Evolutionary conservation across 2,888 invertebrate species (phyloP).

Genomic region (Pollenia amentaria): DNA sequence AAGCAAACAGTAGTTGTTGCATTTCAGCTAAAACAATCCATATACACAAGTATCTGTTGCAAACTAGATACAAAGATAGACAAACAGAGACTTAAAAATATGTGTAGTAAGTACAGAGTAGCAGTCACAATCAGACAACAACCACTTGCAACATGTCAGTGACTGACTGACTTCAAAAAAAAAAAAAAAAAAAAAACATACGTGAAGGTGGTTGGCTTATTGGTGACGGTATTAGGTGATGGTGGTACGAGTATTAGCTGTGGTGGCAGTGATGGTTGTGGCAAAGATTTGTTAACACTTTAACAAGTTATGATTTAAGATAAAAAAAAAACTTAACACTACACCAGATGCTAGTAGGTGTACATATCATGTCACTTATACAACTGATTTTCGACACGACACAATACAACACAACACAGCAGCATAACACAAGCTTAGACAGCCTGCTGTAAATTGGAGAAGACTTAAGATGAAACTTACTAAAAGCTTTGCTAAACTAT

Average conservation of each 20-base stretch:
- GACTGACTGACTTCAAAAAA: conserved; percentile 58
- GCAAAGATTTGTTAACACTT: conserved; percentile 82
- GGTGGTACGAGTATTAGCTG: conserved; percentile 20
- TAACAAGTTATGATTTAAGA: conserved; percentile 80
- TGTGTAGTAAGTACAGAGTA: conserved; percentile 22
- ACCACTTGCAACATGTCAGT: conserved; percentile 42
- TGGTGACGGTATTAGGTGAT: conserved; percentile 42
- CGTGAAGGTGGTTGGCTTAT: conserved; percentile 29
- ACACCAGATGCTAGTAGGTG: conserved; percentile 65
- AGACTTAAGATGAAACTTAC: background rate
- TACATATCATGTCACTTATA: conserved; percentile 59
- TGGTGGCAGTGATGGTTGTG: conserved; percentile 39
- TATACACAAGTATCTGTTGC: background rate
- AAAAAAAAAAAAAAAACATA: conserved; percentile 9
- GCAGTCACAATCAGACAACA: conserved; percentile 9
- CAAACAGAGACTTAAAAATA: conserved; percentile 28
- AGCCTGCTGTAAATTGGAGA: conserved; percentile 17
- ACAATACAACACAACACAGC: conserved; percentile 51
- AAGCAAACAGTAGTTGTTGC: conserved; percentile 46
- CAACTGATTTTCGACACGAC: conserved; percentile 47
- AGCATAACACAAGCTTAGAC: conserved; percentile 30
- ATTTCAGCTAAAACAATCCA: conserved; percentile 8
- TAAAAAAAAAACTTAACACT: conserved; percentile 40
- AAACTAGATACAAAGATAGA: conserved; percentile 53
- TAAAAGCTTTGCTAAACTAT: conserved; percentile 18